Percentiles rank a stretch among this genome's conserved stretches.
Conservation (phyloP, 2,888 invertebrate genomes). For the Sarcophaga variegata region DNA sequence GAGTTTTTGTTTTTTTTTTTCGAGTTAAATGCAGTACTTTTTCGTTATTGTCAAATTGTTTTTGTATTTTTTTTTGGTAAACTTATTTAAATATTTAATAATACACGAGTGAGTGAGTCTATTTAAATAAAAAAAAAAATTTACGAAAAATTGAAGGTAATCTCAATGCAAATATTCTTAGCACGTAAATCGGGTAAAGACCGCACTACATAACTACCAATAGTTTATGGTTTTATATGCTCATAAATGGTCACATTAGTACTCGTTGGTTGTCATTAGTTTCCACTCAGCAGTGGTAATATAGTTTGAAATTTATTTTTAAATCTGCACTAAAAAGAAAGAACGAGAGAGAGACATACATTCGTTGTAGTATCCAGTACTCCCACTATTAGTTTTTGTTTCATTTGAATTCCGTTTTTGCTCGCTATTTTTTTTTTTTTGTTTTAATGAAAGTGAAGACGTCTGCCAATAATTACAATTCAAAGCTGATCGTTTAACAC, state of each 20-base stretch:
- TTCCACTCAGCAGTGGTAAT: not conserved
- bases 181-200: conserved; percentile 77
- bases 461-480: conserved; percentile 72
- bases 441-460: conserved; percentile 64
- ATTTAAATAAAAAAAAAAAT: not conserved
- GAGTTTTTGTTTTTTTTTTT: conserved; percentile 48
- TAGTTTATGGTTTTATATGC: not conserved
- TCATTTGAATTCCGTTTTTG: not conserved
- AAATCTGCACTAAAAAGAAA: not conserved
- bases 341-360: not conserved
- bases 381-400: conserved; percentile 17
- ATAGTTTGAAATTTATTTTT: not conserved
- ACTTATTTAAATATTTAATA: conserved; percentile 19
- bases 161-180: conserved; percentile 68
- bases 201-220: conserved; percentile 42
- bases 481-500: conserved; percentile 56
- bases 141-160: conserved; percentile 40
- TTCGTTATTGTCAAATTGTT: conserved; percentile 17
- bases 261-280: conserved; percentile 1
- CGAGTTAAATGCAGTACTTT: conserved; percentile 1
- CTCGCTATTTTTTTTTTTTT: not conserved
- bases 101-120: not conserved
- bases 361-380: not conserved
- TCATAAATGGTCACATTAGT: conserved; percentile 25
- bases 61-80: conserved; percentile 17